phyloP scores from a whole-genome alignment of 2,888 invertebrate species.

The Trissoscelio sp. region DNA sequence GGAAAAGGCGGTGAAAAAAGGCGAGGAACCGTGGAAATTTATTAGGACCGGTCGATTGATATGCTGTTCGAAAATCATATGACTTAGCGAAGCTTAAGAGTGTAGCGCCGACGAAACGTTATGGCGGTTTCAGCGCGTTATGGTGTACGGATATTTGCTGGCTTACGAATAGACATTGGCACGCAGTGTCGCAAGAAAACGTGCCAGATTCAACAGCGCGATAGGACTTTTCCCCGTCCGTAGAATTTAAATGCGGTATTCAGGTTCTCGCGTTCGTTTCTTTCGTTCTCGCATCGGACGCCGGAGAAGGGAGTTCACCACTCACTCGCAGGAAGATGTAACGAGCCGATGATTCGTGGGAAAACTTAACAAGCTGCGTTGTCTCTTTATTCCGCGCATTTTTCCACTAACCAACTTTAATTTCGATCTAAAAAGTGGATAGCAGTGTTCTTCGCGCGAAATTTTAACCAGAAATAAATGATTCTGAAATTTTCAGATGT shows the following conservation, averaged over 20 bases:
- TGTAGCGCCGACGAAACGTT: conserved; percentile 31
- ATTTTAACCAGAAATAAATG: background rate
- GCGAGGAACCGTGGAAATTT: too few relatives aligned
- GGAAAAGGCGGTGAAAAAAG: background rate
- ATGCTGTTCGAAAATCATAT: too few relatives aligned
- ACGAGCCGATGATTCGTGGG: conserved; percentile 70
- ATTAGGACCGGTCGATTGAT: background rate
- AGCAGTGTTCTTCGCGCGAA: conserved; percentile 11
- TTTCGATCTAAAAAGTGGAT: conserved; percentile 13
- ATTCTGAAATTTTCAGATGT: too few relatives aligned
- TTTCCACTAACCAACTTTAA: conserved; percentile 24
- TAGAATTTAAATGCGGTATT: conserved; percentile 70
- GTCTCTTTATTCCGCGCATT: conserved; percentile 52
- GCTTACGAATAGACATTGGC: conserved; percentile 61
- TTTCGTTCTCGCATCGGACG: conserved; percentile 52
- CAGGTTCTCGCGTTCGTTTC: conserved; percentile 67
- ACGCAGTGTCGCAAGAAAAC: conserved; percentile 68
- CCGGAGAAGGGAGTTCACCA: conserved; percentile 63
- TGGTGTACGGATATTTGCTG: conserved; percentile 51
- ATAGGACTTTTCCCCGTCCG: conserved; percentile 67
- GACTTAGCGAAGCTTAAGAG: conserved; percentile 36
- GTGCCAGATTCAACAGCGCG: conserved; percentile 67
- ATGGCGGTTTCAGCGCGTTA: conserved; percentile 47
- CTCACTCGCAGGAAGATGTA: conserved; percentile 70
- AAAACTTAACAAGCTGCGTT: conserved; percentile 65